Conservation (phyloP, 2,113 vertebrate genomes). For the Catharus fuscescens region DNA sequence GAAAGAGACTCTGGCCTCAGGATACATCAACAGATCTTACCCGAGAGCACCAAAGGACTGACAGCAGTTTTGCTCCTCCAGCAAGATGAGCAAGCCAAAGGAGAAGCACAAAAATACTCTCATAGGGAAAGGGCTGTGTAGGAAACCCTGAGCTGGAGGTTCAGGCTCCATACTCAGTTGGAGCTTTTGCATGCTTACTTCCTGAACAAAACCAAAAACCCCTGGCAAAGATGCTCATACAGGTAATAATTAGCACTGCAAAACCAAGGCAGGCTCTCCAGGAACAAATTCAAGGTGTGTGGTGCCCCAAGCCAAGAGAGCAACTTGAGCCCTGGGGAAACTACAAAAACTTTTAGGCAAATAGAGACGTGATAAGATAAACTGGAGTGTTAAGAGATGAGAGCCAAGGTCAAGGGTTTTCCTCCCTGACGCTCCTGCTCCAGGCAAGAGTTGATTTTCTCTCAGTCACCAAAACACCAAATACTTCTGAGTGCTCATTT, state of each 20-base stretch:
- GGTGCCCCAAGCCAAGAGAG: background rate
- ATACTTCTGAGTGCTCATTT: background rate
- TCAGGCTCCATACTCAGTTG: background rate
- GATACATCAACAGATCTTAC: conserved; percentile 14
- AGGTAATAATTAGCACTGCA: background rate
- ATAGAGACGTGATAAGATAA: background rate
- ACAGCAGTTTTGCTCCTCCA: background rate
- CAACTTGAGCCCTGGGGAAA: background rate
- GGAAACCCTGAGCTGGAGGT: background rate
- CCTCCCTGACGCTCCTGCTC: background rate
- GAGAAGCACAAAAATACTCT: background rate
- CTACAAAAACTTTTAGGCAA: background rate
- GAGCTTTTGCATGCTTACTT: background rate
- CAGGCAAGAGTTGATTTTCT: background rate
- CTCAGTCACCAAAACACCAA: background rate
- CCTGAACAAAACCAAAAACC: background rate
- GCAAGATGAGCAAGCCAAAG: background rate
- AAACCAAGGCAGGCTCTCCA: background rate
- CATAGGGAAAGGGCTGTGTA: background rate
- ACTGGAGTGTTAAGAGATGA: background rate
- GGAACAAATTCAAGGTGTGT: background rate
- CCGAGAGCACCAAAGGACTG: background rate
- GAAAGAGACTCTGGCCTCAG: conserved; percentile 32
- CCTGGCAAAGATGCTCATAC: background rate
- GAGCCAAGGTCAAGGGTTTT: background rate